These are phyloP conservation scores for Epiblema foenella DNA, from an alignment of 2,888 invertebrate genomes.

Conservation along the genomic window DNA sequence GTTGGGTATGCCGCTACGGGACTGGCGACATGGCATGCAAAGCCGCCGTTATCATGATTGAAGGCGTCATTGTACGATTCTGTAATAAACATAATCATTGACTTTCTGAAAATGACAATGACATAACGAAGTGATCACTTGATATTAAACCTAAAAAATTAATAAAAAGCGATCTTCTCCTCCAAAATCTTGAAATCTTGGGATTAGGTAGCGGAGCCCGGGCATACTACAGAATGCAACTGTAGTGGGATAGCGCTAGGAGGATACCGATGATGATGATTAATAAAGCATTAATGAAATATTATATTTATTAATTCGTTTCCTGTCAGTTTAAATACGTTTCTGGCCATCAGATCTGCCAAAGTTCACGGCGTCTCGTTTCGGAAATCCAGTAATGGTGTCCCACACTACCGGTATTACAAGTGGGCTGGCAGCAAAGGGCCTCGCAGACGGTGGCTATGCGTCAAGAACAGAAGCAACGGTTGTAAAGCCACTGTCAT, in stretches of 20 bases:
- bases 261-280: no score
- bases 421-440: neutral
- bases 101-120: no score
- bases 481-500: constrained; percentile 5
- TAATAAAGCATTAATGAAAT: no score
- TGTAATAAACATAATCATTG: constrained; percentile 56
- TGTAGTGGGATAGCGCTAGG: no score
- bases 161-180: no score
- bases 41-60: constrained; percentile 55
- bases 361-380: constrained; percentile 51
- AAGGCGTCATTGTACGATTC: constrained; percentile 53
- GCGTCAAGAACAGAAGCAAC: constrained; percentile 14
- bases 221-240: no score
- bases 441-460: constrained; percentile 2
- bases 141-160: no score
- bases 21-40: constrained; percentile 52
- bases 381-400: constrained; percentile 51
- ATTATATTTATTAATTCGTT: no score
- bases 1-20: constrained; percentile 59
- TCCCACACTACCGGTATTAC: constrained; percentile 3
- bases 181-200: no score
- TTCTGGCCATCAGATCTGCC: constrained; percentile 43
- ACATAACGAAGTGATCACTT: no score
- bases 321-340: constrained; percentile 9
- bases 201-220: no score